These are phyloP conservation scores for Tretioscincus oriximinensis DNA, from an alignment of 2,113 vertebrate genomes.

Conservation along the genomic window DNA sequence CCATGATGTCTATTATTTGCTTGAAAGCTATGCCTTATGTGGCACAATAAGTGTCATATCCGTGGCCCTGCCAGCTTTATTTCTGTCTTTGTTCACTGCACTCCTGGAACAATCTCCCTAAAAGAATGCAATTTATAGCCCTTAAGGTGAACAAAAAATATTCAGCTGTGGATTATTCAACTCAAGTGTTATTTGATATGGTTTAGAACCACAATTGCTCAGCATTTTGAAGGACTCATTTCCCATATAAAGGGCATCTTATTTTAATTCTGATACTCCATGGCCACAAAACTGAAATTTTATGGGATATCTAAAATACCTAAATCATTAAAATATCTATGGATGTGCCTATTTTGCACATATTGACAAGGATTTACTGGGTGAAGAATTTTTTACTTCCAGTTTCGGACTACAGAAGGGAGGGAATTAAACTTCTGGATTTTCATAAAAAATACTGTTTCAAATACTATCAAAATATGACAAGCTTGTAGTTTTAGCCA, in stretches of 20 bases:
- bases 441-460: background rate
- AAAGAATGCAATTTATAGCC: too few relatives aligned
- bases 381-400: background rate
- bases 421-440: background rate
- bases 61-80: too few relatives aligned
- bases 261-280: background rate
- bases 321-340: background rate
- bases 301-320: background rate
- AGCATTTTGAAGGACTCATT: constrained; percentile 11
- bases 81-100: too few relatives aligned
- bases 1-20: too few relatives aligned
- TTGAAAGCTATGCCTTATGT: too few relatives aligned
- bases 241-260: background rate
- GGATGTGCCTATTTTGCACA: background rate
- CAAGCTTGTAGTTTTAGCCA: too few relatives aligned
- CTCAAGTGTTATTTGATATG: background rate
- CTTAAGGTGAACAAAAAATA: too few relatives aligned
- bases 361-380: background rate
- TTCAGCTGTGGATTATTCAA: too few relatives aligned
- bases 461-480: background rate
- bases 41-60: too few relatives aligned
- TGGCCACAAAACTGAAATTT: background rate
- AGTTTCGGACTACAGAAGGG: background rate
- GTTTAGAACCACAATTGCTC: background rate
- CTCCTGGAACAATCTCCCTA: too few relatives aligned